Percentiles rank a stretch among this genome's conserved stretches.
Evolutionary conservation across 2,888 invertebrate genomes (phyloP).

Genomic region (Priocnemis perturbator): DNA sequence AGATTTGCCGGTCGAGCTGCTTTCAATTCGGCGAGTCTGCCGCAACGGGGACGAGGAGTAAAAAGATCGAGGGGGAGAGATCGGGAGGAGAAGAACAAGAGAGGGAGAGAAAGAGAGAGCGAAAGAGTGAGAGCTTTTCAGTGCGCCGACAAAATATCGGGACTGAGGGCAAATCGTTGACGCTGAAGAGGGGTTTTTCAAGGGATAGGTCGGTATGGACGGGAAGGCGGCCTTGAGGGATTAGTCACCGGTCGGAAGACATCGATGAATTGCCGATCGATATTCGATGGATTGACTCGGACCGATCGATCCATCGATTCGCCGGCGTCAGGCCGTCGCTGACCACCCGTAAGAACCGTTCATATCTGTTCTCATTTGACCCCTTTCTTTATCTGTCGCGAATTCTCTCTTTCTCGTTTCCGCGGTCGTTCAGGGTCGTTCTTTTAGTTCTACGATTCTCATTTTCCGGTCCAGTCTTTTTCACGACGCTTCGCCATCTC

Average conservation of each 20-base stretch:
- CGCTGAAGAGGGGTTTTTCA: too few relatives aligned
- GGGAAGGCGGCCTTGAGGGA: constrained; percentile 26
- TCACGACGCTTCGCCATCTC: background rate
- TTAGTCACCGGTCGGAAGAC: constrained; percentile 24
- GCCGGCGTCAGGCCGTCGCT: too few relatives aligned
- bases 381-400: too few relatives aligned
- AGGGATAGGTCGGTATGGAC: constrained; percentile 15
- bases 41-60: background rate
- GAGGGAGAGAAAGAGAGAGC: too few relatives aligned
- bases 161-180: constrained; percentile 30
- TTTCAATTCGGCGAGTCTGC: constrained; percentile 42
- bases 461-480: too few relatives aligned
- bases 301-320: constrained; percentile 3
- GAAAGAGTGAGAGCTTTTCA: constrained; percentile 36
- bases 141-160: constrained; percentile 33
- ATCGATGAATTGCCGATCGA: constrained; percentile 38
- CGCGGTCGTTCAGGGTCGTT: too few relatives aligned
- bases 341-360: too few relatives aligned
- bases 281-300: constrained; percentile 31
- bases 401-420: too few relatives aligned
- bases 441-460: too few relatives aligned
- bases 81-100: too few relatives aligned
- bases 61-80: too few relatives aligned
- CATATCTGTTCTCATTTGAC: too few relatives aligned
- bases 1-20: constrained; percentile 43